Evolutionary conservation across 2,888 invertebrate species (phyloP), one percentile per base, ranked within the genome.

Genomic region (Ophraella communa): DNA sequence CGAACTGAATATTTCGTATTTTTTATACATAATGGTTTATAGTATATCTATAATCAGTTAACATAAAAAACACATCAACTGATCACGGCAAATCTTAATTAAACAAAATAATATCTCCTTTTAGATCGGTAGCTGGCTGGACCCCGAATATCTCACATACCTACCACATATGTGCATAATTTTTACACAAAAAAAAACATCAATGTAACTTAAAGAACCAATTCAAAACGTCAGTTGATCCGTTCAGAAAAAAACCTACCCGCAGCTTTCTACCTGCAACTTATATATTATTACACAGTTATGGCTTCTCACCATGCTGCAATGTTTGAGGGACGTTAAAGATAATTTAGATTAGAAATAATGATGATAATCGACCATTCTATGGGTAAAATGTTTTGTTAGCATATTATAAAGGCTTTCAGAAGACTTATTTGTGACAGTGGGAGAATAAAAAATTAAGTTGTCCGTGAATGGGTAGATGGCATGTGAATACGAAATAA

Each of bases 311-410:
- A 74, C 71, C 76, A 75, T 73, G 75, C 76, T 73, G 27, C 24
- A 1, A 8, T 14, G 77, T 76, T 77, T 71, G 68, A 68, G 66
- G 67, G 71, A 72, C 76, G 73, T 79, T 75, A 77, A 77, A 75
- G 76, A 77, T 79, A 80, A 81, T 81, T 81, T 79, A 81, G 79
- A 81, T 81, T 80, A 79, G 75, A 74, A 73, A 78, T 79, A 78
- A 77, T 75, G 74, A 77, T 74, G 74, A 74, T 80, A 74, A 76
- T 75, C 73, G 76, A 68, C 74, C 73, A 74, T 76, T 73, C 73
- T 74, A 69, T 66, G 64, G 65, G 66, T 70, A 71, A 74, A 74
- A 71, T 75, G 73, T 70, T 70, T 70, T 73, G 73, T 73, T 74
- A 68, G 72, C 68, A 63, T 68, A 66, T 70, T 62, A 70, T 70